Evolutionary conservation across 2,113 vertebrate genomes (phyloP), one percentile per base, ranked within the genome.

Genomic region (Oncorhynchus keta): DNA sequence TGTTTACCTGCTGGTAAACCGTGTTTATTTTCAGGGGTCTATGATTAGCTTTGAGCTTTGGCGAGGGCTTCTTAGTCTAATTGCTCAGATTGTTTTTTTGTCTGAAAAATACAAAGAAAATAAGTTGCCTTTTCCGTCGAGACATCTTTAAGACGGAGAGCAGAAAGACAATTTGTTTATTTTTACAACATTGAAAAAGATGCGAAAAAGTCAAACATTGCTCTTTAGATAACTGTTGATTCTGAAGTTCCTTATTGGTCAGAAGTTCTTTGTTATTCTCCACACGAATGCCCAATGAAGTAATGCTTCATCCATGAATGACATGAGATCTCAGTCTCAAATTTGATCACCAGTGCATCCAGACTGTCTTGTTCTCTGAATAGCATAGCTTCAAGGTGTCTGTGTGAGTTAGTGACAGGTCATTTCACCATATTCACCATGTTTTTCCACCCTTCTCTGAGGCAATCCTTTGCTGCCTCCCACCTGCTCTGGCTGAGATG

Each of bases 1-100:
- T 86, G 77, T 90, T 89, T 80, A 84, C 69, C 49, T 72, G 75
- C 76, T 32, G 30, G 80, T 64, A 81, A 82, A 67, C 26, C 22
- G 11, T 73, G 24, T 72, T 76, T 57, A 48, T 65, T 83, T 67
- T 13, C 64, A 67, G 51, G 72, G 62, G 48, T 67, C 22, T 71
- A 35, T 75, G 78, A 82, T 88, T 74, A 74, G 75, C 85, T 88
- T 86, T 91, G 81, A 88, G 90, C 82, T 78, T 80, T 22, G 59
- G 74, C 72, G 72, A 80, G 48, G n/a, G 45, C 80, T 86, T 91
- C 82, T 85, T 72, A 84, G 81, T 57, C 59, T 48, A 77, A 71
- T 13, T 72, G 73, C 75, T 59, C 4, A 28, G 81, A 67, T 75
- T 70, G 76, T 61, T 61, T 61, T n/a, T n/a, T 62, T 62, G n/a